Percentiles rank a stretch among this genome's conserved stretches.
phyloP scores from a whole-genome alignment of 2,888 invertebrate species.

The Campaea margaritaria region DNA sequence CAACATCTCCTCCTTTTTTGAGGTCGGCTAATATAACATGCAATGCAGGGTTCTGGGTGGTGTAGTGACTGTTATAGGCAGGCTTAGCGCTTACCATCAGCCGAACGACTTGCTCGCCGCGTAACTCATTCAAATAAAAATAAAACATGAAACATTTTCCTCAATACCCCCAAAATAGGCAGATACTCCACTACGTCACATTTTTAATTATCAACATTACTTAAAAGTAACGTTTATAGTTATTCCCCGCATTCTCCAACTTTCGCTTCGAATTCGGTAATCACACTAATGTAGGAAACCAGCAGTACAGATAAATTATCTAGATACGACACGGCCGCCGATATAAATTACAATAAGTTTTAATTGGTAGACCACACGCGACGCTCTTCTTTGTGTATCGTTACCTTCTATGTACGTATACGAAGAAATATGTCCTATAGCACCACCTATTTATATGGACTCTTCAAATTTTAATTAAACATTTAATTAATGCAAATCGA shows the following conservation, averaged over 20 bases:
- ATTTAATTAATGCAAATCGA: not conserved
- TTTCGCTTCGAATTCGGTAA: slow-evolving; percentile 46
- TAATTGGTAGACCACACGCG: slow-evolving; percentile 81
- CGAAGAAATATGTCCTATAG: slow-evolving; percentile 43
- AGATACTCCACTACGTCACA: slow-evolving; percentile 2
- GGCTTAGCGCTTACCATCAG: too few relatives aligned
- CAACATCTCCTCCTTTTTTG: too few relatives aligned
- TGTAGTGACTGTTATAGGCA: too few relatives aligned
- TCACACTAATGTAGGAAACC: slow-evolving; percentile 52
- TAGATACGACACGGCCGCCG: slow-evolving; percentile 49
- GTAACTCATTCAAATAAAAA: too few relatives aligned
- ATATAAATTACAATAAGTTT: slow-evolving; percentile 71
- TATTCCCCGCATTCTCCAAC: slow-evolving; percentile 19
- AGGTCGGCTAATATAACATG: too few relatives aligned
- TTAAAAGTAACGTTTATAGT: slow-evolving; percentile 19
- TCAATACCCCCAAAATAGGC: not conserved
- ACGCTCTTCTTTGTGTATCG: slow-evolving; percentile 35
- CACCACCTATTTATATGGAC: slow-evolving; percentile 18
- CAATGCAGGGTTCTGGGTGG: too few relatives aligned
- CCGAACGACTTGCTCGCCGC: too few relatives aligned
- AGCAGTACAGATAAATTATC: slow-evolving; percentile 58
- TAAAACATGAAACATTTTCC: not conserved
- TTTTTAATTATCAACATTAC: slow-evolving; percentile 24
- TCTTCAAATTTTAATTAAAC: slow-evolving; percentile 2
- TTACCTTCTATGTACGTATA: slow-evolving; percentile 21